Evolutionary conservation across 2,113 vertebrate species (phyloP), one percentile per base, ranked within the genome.

Genomic region (Trachemys scripta): DNA sequence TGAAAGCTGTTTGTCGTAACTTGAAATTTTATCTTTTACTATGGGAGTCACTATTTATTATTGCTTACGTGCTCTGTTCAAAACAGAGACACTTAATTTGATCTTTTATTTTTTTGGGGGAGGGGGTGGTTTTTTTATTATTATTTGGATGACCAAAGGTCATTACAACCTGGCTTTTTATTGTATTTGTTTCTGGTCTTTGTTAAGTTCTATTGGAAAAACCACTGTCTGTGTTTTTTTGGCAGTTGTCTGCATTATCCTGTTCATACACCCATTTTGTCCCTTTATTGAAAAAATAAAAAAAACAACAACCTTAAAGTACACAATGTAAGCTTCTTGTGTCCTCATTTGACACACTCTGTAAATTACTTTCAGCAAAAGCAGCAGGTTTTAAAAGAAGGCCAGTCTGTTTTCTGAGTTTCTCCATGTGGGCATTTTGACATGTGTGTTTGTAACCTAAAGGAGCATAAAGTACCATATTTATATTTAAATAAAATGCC

Each of bases 11-110:
- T 99, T 99, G 99, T 99, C 99, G 99, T 99, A 99, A 99, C 99
- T 99, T 99, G 99, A 99, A 99, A 99, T 99, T 99, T 99, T 99
- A 99, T 99, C 99, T 99, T 99, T 99, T 99, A 99, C 99, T 99
- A 99, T 99, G 99, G 99, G 99, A 99, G 99, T 99, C 99, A 99
- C 99, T 99, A 99, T 99, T 99, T 99, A 99, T 99, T 99, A 99
- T 99, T 99, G 99, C 98, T 98, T 99, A 98, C 96, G 98, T 98
- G 98, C 99, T 98, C 99, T 99, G 99, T 99, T 99, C 98, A 99
- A 99, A 99, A 99, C 99, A 98, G 99, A 99, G 98, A 98, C 98
- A 98, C 99, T 98, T 98, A 99, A 98, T 99, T 99, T 99, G 99
- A 99, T 98, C 98, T 99, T 99, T 98, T 99, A 98, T 98, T 98